Percentiles rank a stretch among this genome's conserved stretches.
phyloP scores from a whole-genome alignment of 2,113 vertebrate genomes.

The Himantopus leucocephalus region DNA sequence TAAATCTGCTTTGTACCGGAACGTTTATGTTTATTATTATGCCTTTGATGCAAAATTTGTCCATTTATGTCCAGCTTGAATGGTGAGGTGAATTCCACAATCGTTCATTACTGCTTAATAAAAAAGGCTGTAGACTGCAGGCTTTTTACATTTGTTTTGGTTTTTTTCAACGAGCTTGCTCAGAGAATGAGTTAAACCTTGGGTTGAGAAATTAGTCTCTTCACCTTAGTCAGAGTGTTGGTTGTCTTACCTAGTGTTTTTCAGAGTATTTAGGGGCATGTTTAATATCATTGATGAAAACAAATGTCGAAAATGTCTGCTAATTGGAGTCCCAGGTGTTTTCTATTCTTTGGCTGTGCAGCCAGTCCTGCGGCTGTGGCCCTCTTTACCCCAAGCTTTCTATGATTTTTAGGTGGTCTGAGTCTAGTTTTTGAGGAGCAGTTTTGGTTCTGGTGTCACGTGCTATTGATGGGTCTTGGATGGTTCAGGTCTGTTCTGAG shows the following conservation, averaged over 20 bases:
- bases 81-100: background rate
- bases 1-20: background rate
- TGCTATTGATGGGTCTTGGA: background rate
- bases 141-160: background rate
- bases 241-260: background rate
- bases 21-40: background rate
- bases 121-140: background rate
- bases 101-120: background rate
- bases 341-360: background rate
- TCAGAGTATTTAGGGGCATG: background rate
- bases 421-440: background rate
- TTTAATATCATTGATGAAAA: background rate
- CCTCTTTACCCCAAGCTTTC: background rate
- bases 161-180: background rate
- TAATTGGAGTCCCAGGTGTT: background rate
- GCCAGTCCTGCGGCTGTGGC: background rate
- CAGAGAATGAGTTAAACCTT: background rate
- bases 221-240: background rate
- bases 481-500: background rate
- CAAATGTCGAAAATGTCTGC: background rate
- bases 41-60: background rate
- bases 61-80: background rate
- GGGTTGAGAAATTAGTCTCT: background rate
- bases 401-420: background rate
- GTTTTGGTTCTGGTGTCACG: background rate